Evolutionary conservation across 1,140 invertebrate species (phyloP), one percentile per base, ranked within the genome.

Genomic region (Tetranychus cinnabarinus): DNA sequence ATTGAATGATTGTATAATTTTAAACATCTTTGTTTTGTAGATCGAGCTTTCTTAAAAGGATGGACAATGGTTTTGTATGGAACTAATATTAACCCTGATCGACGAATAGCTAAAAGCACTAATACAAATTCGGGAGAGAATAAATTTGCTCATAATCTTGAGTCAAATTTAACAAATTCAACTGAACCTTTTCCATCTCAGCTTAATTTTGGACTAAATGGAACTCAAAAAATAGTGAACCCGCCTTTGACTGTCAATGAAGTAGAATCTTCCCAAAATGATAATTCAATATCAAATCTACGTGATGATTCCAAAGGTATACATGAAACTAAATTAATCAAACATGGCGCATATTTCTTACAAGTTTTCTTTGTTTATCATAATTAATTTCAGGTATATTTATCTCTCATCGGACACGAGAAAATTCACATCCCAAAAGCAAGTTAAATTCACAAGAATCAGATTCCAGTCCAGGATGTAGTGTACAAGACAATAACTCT

Each of bases 31-130:
- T 15, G 4, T 58, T 31, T 37, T 52, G 15, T 55, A 91, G 88
- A 86, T 72, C 82, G 85, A 69, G 86, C 86, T n/a, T 81, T 81
- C 54, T 77, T 93, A 61, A 82, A 86, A 74, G 84, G 86, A 69
- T 90, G 87, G 87, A 83, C 85, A 55, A 75, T 95, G 68, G 82
- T 88, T 64, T 80, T 92, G 67, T 88, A 92, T 72, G 89, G 89
- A 54, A 92, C 88, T 35, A 78, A 81, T 31, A 68, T 69, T 15
- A 65, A 70, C 61, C 72, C 72, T 2, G 66, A 65, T 58, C 47
- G 56, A 57, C 35, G 54, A 39, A 60, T 6, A 23, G 15, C n/a
- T 6, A 33, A 33, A 7, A 52, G 31, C 15, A 6, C 33, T 33
- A 52, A 8, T 52, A 6, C 33, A n/a, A 52, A 10, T 23, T 23